Evolutionary conservation across 2,888 invertebrate species (phyloP).

Genomic region (Ennomos fuscantarius): DNA sequence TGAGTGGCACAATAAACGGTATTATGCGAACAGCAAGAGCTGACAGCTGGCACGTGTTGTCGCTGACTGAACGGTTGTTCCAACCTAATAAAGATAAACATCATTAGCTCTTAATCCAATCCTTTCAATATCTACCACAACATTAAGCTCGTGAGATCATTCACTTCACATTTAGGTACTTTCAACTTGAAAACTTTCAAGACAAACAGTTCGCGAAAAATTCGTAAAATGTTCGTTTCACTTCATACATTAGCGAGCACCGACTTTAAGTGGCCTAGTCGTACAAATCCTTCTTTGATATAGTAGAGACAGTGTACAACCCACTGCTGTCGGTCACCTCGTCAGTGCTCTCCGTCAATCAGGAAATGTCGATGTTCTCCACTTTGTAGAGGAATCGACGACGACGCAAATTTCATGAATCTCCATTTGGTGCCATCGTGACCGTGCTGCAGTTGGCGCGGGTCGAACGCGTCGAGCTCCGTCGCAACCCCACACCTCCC

Average conservation of each 20-base stretch:
- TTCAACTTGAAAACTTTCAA: slow-evolving; percentile 22
- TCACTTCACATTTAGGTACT: slow-evolving; percentile 43
- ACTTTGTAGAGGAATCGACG: slow-evolving; percentile 74
- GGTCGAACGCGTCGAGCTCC: slow-evolving; percentile 82
- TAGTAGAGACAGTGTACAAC: slow-evolving; percentile 71
- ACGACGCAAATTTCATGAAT: slow-evolving; percentile 77
- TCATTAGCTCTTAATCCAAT: not conserved
- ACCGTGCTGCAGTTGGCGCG: slow-evolving; percentile 84
- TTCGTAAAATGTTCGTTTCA: slow-evolving; percentile 29
- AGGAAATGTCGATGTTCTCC: slow-evolving; percentile 76
- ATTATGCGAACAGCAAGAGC: too few relatives aligned
- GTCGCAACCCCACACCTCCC: slow-evolving; percentile 68
- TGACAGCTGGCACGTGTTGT: too few relatives aligned
- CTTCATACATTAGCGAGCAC: slow-evolving; percentile 29
- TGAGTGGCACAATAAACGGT: too few relatives aligned
- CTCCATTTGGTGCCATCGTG: slow-evolving; percentile 80
- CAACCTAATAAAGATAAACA: too few relatives aligned
- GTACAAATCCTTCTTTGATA: slow-evolving; percentile 71
- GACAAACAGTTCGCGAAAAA: slow-evolving; percentile 16
- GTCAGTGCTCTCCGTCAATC: slow-evolving; percentile 82
- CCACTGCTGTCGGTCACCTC: slow-evolving; percentile 80
- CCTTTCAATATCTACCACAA: slow-evolving; percentile 27
- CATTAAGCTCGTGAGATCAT: slow-evolving; percentile 67
- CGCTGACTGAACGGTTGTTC: too few relatives aligned
- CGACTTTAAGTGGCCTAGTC: slow-evolving; percentile 49